A percentile compares a stretch with the other conserved stretches of the same genome.
Evolutionary conservation across 1,140 invertebrate species (phyloP).

Genomic region (Cepaea nemoralis): DNA sequence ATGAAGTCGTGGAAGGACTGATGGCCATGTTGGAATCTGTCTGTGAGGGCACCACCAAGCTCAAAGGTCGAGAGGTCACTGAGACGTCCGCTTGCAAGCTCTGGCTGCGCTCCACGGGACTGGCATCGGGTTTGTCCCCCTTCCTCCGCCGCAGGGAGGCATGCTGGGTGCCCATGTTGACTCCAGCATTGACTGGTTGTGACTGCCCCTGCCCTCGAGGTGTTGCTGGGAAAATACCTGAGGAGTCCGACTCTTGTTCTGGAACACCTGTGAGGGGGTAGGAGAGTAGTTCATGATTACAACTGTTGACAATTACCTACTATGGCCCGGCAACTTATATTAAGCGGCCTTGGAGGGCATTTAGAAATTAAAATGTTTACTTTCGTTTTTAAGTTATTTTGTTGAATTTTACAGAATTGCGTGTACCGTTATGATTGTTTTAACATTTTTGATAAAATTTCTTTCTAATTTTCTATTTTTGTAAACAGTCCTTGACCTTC

Average conservation of each 20-base stretch:
- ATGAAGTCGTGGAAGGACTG: slow-evolving; percentile 65
- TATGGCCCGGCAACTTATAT: no score
- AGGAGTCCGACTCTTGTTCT: slow-evolving; percentile 57
- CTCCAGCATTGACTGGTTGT: slow-evolving; percentile 49
- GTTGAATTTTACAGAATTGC: no score
- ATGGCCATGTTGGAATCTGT: slow-evolving; percentile 68
- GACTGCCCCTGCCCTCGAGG: slow-evolving; percentile 39
- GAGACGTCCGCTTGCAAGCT: slow-evolving; percentile 64
- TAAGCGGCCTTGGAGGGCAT: no score
- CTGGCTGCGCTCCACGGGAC: slow-evolving; percentile 65
- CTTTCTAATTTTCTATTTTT: no score
- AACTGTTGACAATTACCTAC: no score
- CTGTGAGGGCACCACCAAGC: slow-evolving; percentile 69
- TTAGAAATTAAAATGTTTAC: no score
- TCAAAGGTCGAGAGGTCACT: slow-evolving; percentile 68
- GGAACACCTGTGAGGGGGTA: slow-evolving; percentile 29
- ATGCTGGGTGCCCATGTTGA: slow-evolving; percentile 74
- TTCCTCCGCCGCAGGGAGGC: slow-evolving; percentile 76
- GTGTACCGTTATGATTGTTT: no score
- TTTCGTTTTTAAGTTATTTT: no score
- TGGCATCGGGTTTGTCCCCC: slow-evolving; percentile 52
- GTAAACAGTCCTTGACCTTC: no score
- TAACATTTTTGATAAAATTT: no score
- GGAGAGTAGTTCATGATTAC: no score
- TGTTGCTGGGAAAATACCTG: slow-evolving; percentile 53